phyloP scores from a whole-genome alignment of 1,140 invertebrate species.

The Dermatophagoides farinae region DNA sequence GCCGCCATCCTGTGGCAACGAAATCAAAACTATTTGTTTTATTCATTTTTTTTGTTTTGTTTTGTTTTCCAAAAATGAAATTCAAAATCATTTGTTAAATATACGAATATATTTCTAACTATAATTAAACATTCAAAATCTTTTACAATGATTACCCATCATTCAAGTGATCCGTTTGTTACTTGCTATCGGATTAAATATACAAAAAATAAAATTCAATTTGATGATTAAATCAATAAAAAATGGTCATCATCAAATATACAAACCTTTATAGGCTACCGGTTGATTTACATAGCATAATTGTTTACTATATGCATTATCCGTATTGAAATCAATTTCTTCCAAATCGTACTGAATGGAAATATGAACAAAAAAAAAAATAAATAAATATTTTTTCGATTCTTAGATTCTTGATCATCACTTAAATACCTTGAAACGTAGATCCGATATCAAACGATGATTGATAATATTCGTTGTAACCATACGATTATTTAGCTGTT shows the following conservation, averaged over 20 bases:
- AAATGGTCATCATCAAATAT: not conserved
- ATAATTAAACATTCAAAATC: too few relatives aligned
- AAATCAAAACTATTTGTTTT: too few relatives aligned
- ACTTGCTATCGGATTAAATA: too few relatives aligned
- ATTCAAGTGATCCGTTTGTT: too few relatives aligned
- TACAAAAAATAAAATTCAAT: too few relatives aligned
- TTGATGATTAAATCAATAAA: too few relatives aligned
- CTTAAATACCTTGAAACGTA: not conserved
- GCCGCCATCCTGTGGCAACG: too few relatives aligned
- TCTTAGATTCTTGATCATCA: not conserved
- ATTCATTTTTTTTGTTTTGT: too few relatives aligned
- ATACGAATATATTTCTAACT: too few relatives aligned
- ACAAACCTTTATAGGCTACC: constrained; percentile 2
- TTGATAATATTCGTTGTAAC: constrained; percentile 71
- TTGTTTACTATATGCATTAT: not conserved
- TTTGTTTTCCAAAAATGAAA: too few relatives aligned
- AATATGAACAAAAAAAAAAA: not conserved
- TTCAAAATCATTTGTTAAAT: too few relatives aligned
- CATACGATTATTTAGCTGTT: constrained; percentile 66
- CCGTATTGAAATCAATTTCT: not conserved
- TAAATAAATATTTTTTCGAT: not conserved
- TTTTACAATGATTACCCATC: too few relatives aligned
- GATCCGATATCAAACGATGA: not conserved
- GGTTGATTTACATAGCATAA: constrained; percentile 6
- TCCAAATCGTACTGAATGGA: not conserved